Percentiles rank a stretch among this genome's conserved stretches.
phyloP scores from a whole-genome alignment of 1,140 invertebrate species.

The Camponotus pennsylvanicus region DNA sequence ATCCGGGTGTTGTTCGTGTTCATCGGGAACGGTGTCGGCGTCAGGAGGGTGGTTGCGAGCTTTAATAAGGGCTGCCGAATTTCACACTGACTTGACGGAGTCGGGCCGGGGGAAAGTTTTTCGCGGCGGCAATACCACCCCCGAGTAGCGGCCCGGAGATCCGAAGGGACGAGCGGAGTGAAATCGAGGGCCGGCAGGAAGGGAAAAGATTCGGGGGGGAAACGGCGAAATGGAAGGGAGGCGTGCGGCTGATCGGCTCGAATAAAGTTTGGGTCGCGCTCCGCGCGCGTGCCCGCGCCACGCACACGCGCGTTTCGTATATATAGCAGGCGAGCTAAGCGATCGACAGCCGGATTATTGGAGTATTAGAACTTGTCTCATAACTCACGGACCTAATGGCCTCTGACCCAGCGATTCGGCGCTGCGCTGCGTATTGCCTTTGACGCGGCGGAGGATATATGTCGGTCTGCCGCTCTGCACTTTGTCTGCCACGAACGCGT shows the following conservation, averaged over 20 bases:
- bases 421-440: constrained; percentile 78
- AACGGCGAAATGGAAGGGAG: constrained; percentile 70
- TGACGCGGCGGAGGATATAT: constrained; percentile 76
- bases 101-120: constrained; percentile 54
- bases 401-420: constrained; percentile 73
- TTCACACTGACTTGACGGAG: constrained; percentile 84
- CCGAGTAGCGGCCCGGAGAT: constrained; percentile 23
- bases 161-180: constrained; percentile 54
- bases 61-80: constrained; percentile 86
- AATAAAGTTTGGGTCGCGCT: constrained; percentile 76
- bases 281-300: constrained; percentile 57
- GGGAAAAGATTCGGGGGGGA: constrained; percentile 71
- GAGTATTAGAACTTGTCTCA: constrained; percentile 85
- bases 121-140: constrained; percentile 48
- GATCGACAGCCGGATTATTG: constrained; percentile 85
- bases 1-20: constrained; percentile 57
- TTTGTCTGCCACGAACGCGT: constrained; percentile 27
- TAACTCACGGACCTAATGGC: constrained; percentile 85
- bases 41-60: constrained; percentile 78
- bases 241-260: constrained; percentile 79
- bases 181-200: constrained; percentile 63
- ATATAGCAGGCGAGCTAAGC: constrained; percentile 64
- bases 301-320: constrained; percentile 47
- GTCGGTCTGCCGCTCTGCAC: constrained; percentile 25
- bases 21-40: constrained; percentile 22